Conservation (phyloP, 2,113 vertebrate genomes). For the Brachyhypopomus occidentalis region DNA sequence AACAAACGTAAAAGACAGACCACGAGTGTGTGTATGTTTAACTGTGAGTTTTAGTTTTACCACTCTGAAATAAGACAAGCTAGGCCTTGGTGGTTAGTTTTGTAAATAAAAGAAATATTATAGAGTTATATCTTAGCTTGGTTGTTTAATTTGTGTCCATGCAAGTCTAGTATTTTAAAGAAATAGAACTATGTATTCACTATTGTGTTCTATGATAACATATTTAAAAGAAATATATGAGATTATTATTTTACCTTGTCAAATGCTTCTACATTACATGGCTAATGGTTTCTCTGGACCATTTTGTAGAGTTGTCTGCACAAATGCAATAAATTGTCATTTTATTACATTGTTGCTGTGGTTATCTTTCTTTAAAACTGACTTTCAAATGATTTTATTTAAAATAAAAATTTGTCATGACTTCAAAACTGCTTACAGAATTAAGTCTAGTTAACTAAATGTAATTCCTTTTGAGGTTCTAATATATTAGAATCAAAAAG, state of each 20-base stretch:
- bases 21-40: slow-evolving; percentile 23
- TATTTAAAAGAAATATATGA: slow-evolving; percentile 56
- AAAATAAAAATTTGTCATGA: too few relatives aligned
- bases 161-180: slow-evolving; percentile 67
- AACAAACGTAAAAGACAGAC: not conserved
- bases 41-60: slow-evolving; percentile 33
- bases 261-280: slow-evolving; percentile 81
- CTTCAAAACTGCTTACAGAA: too few relatives aligned
- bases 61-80: slow-evolving; percentile 40
- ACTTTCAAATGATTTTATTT: not conserved
- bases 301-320: slow-evolving; percentile 88
- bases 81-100: slow-evolving; percentile 45
- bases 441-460: too few relatives aligned
- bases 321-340: slow-evolving; percentile 90
- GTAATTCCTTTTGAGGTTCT: too few relatives aligned
- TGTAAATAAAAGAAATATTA: slow-evolving; percentile 80
- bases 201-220: slow-evolving; percentile 74
- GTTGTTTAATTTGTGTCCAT: slow-evolving; percentile 75
- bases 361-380: slow-evolving; percentile 19
- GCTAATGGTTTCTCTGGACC: slow-evolving; percentile 83
- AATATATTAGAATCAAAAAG: too few relatives aligned
- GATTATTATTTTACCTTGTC: slow-evolving; percentile 79
- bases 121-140: slow-evolving; percentile 75
- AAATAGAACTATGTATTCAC: slow-evolving; percentile 59
- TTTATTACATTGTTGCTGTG: slow-evolving; percentile 79